phyloP scores from a whole-genome alignment of 1,140 invertebrate genomes.

The Planococcus citri region DNA sequence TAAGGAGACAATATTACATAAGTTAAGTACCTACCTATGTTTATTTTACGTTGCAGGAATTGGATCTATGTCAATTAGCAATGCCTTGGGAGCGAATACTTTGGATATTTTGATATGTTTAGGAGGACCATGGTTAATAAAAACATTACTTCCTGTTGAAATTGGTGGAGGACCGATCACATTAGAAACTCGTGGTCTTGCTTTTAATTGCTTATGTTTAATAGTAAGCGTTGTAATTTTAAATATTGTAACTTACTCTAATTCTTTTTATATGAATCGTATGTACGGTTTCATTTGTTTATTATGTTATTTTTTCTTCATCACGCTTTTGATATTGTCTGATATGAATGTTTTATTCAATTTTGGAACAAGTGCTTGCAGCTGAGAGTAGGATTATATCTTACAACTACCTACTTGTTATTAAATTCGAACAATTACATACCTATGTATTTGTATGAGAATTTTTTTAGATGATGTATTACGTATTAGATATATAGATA shows the following conservation, averaged over 20 bases:
- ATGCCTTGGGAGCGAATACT: slow-evolving; percentile 70
- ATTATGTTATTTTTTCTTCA: slow-evolving; percentile 28
- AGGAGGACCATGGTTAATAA: slow-evolving; percentile 71
- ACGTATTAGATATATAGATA: too few species aligned
- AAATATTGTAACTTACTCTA: slow-evolving; percentile 27
- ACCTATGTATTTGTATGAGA: too few species aligned
- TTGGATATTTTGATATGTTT: slow-evolving; percentile 75
- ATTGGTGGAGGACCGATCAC: slow-evolving; percentile 28
- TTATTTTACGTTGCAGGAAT: slow-evolving; percentile 45
- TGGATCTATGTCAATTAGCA: slow-evolving; percentile 71
- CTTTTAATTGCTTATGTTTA: slow-evolving; percentile 29
- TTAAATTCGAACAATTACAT: too few species aligned
- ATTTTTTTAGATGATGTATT: too few species aligned
- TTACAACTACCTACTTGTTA: too few species aligned
- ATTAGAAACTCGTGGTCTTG: slow-evolving; percentile 27
- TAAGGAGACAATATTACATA: too few species aligned
- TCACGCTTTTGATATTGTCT: slow-evolving; percentile 27
- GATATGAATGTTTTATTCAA: slow-evolving; percentile 26
- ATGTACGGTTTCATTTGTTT: slow-evolving; percentile 28
- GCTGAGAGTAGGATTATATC: too few species aligned
- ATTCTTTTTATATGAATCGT: slow-evolving; percentile 27
- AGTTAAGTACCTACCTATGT: too few species aligned
- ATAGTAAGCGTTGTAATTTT: slow-evolving; percentile 28
- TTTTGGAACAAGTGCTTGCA: slow-evolving; percentile 4
- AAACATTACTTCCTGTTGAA: slow-evolving; percentile 42